Evolutionary conservation across 1,140 invertebrate genomes (phyloP), one percentile per base, ranked within the genome.

Genomic region (Prorops nasuta): DNA sequence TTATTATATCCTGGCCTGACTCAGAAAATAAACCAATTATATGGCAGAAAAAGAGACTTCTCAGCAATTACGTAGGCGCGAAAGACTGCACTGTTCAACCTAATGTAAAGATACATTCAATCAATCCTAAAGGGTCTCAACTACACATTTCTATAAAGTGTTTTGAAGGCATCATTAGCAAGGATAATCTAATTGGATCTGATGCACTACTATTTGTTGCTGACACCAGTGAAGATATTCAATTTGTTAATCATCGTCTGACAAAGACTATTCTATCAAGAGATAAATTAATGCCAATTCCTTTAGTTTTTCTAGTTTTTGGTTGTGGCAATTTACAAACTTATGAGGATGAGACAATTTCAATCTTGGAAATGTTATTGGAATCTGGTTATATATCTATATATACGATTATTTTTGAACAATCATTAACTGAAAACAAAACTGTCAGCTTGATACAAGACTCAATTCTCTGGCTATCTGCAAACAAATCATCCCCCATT

Each of bases 1-100:
- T 87, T 17, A 67, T 82, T n/a, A 60, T 88, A 14, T 81, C 83
- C 0, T 76, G 84, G 44, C 82, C 85, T 12, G 66, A 77, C 44
- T 47, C 72, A 12, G 49, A 57, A 3, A 63, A 66, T 12, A 56
- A 54, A 22, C 32, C 60, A 3, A 28, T 66, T 2, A 38, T 69
- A 0, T 71, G 69, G 70, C 56, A 65, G 14, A 55, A 73, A 20
- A 66, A 69, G 34, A 66, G 66, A 24, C 45, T 69, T 19, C 62
- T 75, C 32, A 67, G 59, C 21, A 42, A 64, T 14, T 78, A 77
- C 37, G 39, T 77, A 0, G 62, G 51, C 32, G 55, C 64, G 2
- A 37, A 62, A 0, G 52, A 75, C 41, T 55, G 45, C 15, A 61
- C 63, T 0, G 39, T 54, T 14, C 60, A 72, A 36, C 62, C 69